Evolutionary conservation across 2,888 invertebrate genomes (phyloP), one percentile per base, ranked within the genome.

Genomic region (Stenoptilia bipunctidactyla): DNA sequence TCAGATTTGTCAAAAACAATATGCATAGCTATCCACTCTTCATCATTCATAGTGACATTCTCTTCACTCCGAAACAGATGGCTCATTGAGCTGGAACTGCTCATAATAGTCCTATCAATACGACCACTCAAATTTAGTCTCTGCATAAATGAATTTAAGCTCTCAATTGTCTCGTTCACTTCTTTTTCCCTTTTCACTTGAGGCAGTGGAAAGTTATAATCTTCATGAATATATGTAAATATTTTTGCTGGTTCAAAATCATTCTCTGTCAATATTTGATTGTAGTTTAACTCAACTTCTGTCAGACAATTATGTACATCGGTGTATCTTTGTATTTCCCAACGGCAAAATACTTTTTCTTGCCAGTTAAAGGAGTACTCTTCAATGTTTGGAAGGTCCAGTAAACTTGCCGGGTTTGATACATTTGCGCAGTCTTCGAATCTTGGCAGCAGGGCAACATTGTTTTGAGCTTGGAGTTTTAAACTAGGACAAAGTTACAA

Each of bases 291-390:
- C 38, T 92, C 89, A n/a, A 70, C 55, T 12, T 89, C 87, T 1
- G 86, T 86, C 0, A 73, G 51, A 50, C 92, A 92, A 55, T 90
- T 90, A 34, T 83, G 82, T 30, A 77, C 63, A 27, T 90, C 87
- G 1, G 64, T 65, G 53, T 89, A 92, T 40, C 85, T 83, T 38
- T 86, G 79, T 8, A 85, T 56, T 61, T 92, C 92, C 51, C 70
- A 72, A 6, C 72, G 67, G 47, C 89, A 89, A 42, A 91, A 88
- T 1, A 85, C 64, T 70, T 92, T 93, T 56, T 92, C 86, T 61
- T 93, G 92, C 93, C 93, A 93, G 48, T 66, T 63, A 46, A 92
- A 88, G 34, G 48, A 56, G 42, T 74, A 62, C 48, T 76, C 74
- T 41, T 72, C 62, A 1, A 54, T 45, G 13, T 4, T 3, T 9